Conservation (phyloP, 2,113 vertebrate genomes). For the Tachycineta bicolor region DNA sequence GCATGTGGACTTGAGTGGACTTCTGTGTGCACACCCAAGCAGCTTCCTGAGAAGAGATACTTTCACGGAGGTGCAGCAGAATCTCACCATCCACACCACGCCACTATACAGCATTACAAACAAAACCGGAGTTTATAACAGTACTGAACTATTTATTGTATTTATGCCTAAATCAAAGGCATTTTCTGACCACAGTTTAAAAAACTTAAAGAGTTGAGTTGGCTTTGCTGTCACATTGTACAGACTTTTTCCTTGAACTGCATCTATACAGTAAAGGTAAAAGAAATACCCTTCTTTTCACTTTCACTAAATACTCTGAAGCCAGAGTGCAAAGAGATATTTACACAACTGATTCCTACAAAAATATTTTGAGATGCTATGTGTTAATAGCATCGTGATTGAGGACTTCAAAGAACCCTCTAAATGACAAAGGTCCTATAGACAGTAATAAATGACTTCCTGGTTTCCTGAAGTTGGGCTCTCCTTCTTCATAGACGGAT, state of each 20-base stretch:
- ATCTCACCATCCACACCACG: not conserved
- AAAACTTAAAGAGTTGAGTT: not conserved
- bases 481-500: not conserved
- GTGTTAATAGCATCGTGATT: not conserved
- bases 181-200: not conserved
- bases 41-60: not conserved
- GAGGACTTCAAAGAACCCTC: not conserved
- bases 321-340: not conserved
- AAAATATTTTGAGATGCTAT: not conserved
- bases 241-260: not conserved
- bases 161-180: not conserved
- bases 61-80: not conserved
- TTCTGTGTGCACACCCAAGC: not conserved
- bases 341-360: not conserved
- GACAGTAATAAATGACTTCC: not conserved
- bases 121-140: not conserved
- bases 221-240: not conserved
- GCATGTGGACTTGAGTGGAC: not conserved
- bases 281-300: not conserved
- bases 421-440: not conserved
- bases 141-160: not conserved
- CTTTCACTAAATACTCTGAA: not conserved
- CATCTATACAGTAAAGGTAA: not conserved
- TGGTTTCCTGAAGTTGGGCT: not conserved
- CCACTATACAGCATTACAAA: not conserved